Evolutionary conservation across 2,797 vertebrate genomes (phyloP), one percentile per base, ranked within the genome.

Genomic region (Lacerta agilis): DNA sequence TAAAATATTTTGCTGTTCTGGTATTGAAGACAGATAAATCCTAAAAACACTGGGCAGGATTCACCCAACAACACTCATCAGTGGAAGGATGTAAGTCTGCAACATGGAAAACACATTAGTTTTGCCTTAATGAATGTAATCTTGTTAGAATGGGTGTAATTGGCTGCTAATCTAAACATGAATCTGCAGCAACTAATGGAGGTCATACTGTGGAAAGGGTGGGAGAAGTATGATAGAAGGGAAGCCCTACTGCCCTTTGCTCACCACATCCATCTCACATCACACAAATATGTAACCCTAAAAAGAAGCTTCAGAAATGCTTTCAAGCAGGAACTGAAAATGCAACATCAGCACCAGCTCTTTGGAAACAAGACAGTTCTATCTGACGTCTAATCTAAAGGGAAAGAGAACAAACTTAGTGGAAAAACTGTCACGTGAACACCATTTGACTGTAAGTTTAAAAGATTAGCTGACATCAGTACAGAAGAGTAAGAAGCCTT

Each of bases 301-400:
- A 7, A 7, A 86, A 87, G 83, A 89, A 75, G 33, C 29, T 82
- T 45, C 88, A 43, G 58, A 91, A 91, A 91, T 67, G 55, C 87
- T 93, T 83, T 82, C 76, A 73, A 55, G 55, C 23, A 94, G 95
- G 94, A 96, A 96, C 92, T 84, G 92, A 95, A 96, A 96, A 90
- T 91, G 94, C 93, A 88, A 49, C 33, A 92, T 96, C 94, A 94
- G 92, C 94, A 96, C 20, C 72, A 87, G 90, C 67, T 92, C 87
- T 91, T 90, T 94, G 92, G 92, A 94, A 94, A 87, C 8, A 86
- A 55, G 49, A 92, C 73, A 36, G 88, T 86, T 91, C 91, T 87
- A 88, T 71, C 4, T 91, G 90, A 93, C 79, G 86, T 78, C 85
- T 93, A 85, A 87, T 76, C 85, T 90, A 83, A 94, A 36, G 75